A percentile compares a stretch with the other conserved stretches of the same genome.
Conservation (phyloP, 2,888 invertebrate species). For the Allophyes oxyacanthae region DNA sequence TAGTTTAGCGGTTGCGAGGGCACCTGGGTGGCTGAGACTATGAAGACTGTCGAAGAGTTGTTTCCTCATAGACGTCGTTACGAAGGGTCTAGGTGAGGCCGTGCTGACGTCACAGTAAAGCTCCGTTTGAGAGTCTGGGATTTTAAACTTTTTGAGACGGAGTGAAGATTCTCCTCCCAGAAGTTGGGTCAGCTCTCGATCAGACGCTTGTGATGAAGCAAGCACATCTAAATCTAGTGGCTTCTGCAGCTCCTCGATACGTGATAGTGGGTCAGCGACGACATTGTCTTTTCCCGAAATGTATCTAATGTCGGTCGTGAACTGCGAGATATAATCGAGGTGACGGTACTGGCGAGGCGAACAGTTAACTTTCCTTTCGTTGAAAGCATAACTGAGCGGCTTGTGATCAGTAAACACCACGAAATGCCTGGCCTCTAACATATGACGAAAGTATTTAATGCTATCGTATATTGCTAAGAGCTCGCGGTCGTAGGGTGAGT, state of each 20-base stretch:
- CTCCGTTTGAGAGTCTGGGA: conserved; percentile 20
- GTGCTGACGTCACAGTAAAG: conserved; percentile 54
- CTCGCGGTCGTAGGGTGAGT: no score
- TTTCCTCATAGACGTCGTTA: conserved; percentile 34
- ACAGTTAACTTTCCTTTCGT: conserved; percentile 49
- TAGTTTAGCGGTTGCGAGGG: conserved; percentile 16
- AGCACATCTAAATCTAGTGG: neutral
- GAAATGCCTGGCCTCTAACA: neutral
- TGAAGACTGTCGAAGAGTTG: conserved; percentile 55
- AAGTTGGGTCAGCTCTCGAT: conserved; percentile 7
- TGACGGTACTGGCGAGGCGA: conserved; percentile 52
- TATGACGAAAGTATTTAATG: no score
- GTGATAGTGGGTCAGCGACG: conserved; percentile 58
- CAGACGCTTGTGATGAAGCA: conserved; percentile 3
- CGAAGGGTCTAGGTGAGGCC: conserved; percentile 45
- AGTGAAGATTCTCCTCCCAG: conserved; percentile 2
- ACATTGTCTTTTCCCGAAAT: conserved; percentile 50
- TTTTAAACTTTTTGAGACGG: conserved; percentile 1
- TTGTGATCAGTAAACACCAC: conserved; percentile 12
- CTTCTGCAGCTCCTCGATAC: conserved; percentile 41
- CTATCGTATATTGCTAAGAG: no score
- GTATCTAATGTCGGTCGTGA: conserved; percentile 45
- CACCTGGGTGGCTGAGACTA: conserved; percentile 48
- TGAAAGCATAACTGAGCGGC: conserved; percentile 63
- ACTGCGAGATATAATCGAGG: conserved; percentile 48